Evolutionary conservation across 2,888 invertebrate species (phyloP), one percentile per base, ranked within the genome.

Genomic region (Drosophila pegasa): DNA sequence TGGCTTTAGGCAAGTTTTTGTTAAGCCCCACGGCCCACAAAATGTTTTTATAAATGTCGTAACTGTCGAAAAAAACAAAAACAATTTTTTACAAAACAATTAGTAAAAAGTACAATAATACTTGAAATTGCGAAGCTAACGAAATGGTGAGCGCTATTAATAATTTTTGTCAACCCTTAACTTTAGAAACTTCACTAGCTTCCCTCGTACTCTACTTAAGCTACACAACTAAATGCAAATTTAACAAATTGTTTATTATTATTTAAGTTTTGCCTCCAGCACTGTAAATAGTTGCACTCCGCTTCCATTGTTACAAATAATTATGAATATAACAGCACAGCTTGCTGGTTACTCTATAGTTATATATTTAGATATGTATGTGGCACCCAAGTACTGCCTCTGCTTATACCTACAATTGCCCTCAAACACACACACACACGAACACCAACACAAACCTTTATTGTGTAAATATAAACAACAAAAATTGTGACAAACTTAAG

Each of bases 131-230:
- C 67, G 64, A 70, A 75, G 63, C 65, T 57, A 71, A 71, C 65
- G 48, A 74, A 76, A 80, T 66, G 85, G 85, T 85, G 85, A 85
- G 85, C 83, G 71, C 61, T 62, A 55, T 55, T 60, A 54, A 60
- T 45, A 50, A 35, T 70, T 72, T 62, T 61, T 67, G 56, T 50
- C 25, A 37, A 55, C 22, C 16, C 29, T 27, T 69, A 59, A 33
- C 40, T 62, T 16, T 50, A 64, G 29, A 25, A 65, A 62, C 27
- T 55, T 60, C 66, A 71, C 69, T 72, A 80, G 74, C 67, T n/a
- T 52, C 45, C 63, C 58, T 52, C 67, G 61, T 47, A 60, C 41
- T 62, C 12, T 57, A 50, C 14, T 33, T 52, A 3, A 45, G n/a
- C 52, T 33, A 45, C 25, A 47, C 37, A 18, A 20, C 33, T 38